Percentiles rank a stretch among this genome's conserved stretches.
Conservation (phyloP, 2,797 vertebrate species). For the Brachyrhaphis roseni region DNA sequence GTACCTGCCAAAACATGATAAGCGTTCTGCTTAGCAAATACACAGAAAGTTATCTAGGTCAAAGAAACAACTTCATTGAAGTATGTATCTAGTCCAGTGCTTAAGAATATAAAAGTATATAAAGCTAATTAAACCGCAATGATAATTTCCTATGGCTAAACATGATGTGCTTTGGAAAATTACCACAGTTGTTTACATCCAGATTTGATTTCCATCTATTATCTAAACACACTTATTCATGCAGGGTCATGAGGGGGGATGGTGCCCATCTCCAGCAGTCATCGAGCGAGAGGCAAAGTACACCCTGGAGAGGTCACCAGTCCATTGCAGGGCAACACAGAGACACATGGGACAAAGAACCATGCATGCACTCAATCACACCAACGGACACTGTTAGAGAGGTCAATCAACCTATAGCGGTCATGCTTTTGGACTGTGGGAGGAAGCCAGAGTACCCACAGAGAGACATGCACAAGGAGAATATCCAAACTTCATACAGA, state of each 20-base stretch:
- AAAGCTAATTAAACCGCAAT: not conserved
- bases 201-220: not conserved
- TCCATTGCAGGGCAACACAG: not conserved
- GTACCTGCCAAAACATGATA: conserved; percentile 37
- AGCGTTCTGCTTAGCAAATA: conserved; percentile 16
- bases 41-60: conserved; percentile 29
- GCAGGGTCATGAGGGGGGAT: not conserved
- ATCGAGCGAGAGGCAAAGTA: not conserved
- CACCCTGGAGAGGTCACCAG: not conserved
- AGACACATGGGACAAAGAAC: not conserved
- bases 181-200: too few species aligned
- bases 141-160: not conserved
- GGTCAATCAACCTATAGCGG: too few species aligned
- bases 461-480: too few species aligned
- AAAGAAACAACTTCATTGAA: conserved; percentile 14
- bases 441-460: too few species aligned
- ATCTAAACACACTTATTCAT: not conserved
- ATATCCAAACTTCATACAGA: too few species aligned
- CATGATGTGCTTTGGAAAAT: not conserved
- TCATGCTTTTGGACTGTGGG: too few species aligned
- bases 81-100: not conserved
- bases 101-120: conserved; percentile 15
- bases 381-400: too few species aligned
- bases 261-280: not conserved
- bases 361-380: too few species aligned